Percentiles rank a stretch among this genome's conserved stretches.
Conservation (phyloP, 2,888 invertebrate genomes). For the Arctia plantaginis region DNA sequence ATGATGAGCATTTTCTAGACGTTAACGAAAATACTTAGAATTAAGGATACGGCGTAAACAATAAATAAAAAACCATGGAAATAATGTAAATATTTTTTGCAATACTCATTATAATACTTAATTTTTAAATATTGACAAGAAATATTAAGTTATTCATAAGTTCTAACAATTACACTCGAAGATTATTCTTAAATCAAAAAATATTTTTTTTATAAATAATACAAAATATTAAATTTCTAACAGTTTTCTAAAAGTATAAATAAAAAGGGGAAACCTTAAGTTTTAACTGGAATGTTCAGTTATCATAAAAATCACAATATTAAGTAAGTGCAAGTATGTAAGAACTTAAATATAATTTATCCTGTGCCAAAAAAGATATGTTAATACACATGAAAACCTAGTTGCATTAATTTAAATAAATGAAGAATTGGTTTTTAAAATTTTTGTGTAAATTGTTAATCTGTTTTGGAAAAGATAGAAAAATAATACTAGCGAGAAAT, state of each 20-base stretch:
- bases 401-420: neutral
- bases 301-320: constrained; percentile 5
- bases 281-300: neutral
- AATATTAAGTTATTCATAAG: constrained; percentile 20
- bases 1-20: too few species aligned
- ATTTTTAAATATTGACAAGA: constrained; percentile 34
- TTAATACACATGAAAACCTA: neutral
- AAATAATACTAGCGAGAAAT: neutral
- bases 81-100: constrained; percentile 51
- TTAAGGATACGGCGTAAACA: neutral
- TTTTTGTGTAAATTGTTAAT: neutral
- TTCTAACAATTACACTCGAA: constrained; percentile 13
- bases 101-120: constrained; percentile 51
- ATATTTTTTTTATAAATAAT: neutral
- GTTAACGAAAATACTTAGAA: neutral
- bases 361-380: neutral
- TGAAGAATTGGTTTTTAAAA: neutral
- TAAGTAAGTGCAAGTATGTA: neutral
- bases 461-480: neutral
- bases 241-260: neutral
- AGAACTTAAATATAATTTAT: neutral
- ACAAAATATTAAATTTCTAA: constrained; percentile 9
- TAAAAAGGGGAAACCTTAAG: neutral
- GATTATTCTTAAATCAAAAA: constrained; percentile 7
- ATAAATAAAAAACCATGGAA: constrained; percentile 40